Base-by-base conservation (phyloP, 2,888 invertebrate species). In the Cylloceria caligata region DNA sequence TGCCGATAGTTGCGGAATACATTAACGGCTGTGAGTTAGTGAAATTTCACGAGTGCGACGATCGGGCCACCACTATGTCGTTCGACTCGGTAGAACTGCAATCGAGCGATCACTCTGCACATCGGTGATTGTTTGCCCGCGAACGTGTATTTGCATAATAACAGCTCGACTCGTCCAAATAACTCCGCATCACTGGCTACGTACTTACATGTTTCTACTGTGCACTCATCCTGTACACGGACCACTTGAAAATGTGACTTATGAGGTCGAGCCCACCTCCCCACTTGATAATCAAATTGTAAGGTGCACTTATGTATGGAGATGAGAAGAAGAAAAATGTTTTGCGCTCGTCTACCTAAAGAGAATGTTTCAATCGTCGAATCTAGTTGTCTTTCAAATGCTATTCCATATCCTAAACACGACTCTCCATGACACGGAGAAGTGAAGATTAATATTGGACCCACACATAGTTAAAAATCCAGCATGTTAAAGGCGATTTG, bases 61-160 rank as follows among this genome's bases (percentile, higher is more conserved):
- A 62, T 34, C 34, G 19, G 36, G 21, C 19, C 11, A 19, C 30
- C 45, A 47, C 57, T 65, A 71, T 76, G 80, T 81, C 81, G 77
- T 77, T 81, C 69, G 69, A 55, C 69, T 55, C 42, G 57, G 34
- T 21, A 64, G 19, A 72, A 52, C 76, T 47, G 77, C 77, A 77
- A 81, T 81, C 77, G 72, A 76, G 30, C 79, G 62, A 77, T 77
- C 81, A 69, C 69, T 47, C 16, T 52, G 68, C 77, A 49, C 67
- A 68, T 11, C 72, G 72, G 62, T 77, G 77, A 77, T 77, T 81
- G 81, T 81, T 77, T 68, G 65, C 67, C 77, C 52, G 77, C 73
- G 81, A 76, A 81, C 67, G 67, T 77, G 60, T 77, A 81, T 81
- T 81, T 81, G 72, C 81, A 81, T 81, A 81, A 81, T 81, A 77